Evolutionary conservation across 2,888 invertebrate genomes (phyloP), one percentile per base, ranked within the genome.

Genomic region (Dascillus cervinus): DNA sequence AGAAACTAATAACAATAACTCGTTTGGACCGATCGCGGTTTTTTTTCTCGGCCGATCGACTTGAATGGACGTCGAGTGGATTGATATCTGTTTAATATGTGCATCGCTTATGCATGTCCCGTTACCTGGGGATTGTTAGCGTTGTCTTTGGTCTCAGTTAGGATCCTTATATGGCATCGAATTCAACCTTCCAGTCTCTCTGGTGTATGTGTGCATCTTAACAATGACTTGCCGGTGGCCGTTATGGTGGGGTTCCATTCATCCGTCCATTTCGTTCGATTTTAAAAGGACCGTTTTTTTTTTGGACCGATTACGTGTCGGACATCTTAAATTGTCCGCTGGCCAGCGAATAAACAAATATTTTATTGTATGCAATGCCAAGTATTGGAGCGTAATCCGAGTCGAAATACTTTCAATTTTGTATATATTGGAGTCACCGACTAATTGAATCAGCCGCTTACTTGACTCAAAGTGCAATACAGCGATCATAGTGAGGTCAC

Each of bases 31-130:
- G 29, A 26, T 19, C 25, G 19, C 9, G 22, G 27, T 29, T 37
- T 36, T 36, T 37, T 41, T 34, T 27, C 34, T 35, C 29, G 23
- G 14, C 21, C 32, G 26, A 25, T 22, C 33, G 22, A 39, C 36
- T 36, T 39, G 39, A 39, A 39, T 39, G 39, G 33, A 20, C 29
- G 37, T 31, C 36, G n/a, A n/a, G n/a, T 34, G 34, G 33, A 45
- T 34, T 39, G 39, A 37, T 34, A 28, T 39, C 42, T 39, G 29
- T 29, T 48, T 44, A 44, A 43, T 44, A 48, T 43, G 48, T 48
- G 44, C 48, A 48, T 44, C 40, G 37, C 17, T 39, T 38, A 26
- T 32, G 31, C 31, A 20, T 27, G 35, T 29, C 39, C 39, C 32
- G 32, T 39, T 33, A 12, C 29, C 11, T 25, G 35, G 26, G 25